These are phyloP conservation scores for Lagenorhynchus albirostris DNA, from an alignment of 2,113 vertebrate species.

Conservation along the genomic window DNA sequence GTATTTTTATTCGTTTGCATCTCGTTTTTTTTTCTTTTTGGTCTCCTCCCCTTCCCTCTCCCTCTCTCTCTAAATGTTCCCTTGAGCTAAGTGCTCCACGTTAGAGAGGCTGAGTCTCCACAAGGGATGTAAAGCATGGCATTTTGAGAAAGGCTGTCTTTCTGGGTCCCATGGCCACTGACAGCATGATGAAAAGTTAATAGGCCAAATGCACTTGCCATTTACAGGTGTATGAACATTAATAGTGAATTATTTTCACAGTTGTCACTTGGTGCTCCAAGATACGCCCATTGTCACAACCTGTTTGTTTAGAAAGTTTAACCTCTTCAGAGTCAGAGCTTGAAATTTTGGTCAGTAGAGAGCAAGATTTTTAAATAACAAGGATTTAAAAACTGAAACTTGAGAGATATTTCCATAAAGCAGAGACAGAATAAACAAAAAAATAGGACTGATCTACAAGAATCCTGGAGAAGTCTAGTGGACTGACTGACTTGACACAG, in stretches of 20 bases:
- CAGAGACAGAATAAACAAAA: not conserved
- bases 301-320: not conserved
- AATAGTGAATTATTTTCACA: not conserved
- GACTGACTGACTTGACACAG: not conserved
- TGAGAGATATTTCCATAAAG: not conserved
- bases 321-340: not conserved
- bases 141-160: not conserved
- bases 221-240: not conserved
- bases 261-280: not conserved
- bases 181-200: not conserved
- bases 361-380: not conserved
- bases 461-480: not conserved
- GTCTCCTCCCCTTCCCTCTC: not conserved
- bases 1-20: not conserved
- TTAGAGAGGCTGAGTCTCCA: not conserved
- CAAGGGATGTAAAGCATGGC: not conserved
- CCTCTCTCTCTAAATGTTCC: not conserved
- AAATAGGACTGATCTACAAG: not conserved
- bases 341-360: not conserved
- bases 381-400: not conserved
- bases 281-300: not conserved
- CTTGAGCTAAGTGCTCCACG: not conserved
- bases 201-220: not conserved
- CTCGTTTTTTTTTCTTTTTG: not conserved
- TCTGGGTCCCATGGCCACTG: not conserved